These are phyloP conservation scores for Nymphalis polychloros DNA, from an alignment of 2,888 invertebrate genomes.

Conservation along the genomic window DNA sequence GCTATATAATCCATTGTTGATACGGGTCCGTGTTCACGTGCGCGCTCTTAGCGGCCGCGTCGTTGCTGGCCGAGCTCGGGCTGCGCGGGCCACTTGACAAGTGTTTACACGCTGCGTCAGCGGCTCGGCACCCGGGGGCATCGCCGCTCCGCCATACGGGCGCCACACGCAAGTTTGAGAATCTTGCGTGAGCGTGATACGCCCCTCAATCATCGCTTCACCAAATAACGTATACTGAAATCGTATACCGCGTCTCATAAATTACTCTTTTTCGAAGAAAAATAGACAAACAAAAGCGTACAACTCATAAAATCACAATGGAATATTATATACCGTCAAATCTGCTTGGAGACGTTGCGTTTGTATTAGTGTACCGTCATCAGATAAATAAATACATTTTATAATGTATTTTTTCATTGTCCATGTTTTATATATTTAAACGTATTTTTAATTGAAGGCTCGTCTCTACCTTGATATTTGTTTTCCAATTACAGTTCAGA, in stretches of 20 bases:
- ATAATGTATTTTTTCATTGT: too few relatives aligned
- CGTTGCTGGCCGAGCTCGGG: not conserved
- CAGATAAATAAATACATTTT: too few relatives aligned
- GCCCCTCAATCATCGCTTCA: not conserved
- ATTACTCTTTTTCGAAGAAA: not conserved
- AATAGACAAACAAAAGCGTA: not conserved
- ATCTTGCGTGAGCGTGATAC: not conserved
- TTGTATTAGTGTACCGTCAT: too few relatives aligned
- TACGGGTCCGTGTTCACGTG: not conserved
- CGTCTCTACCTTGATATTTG: too few relatives aligned
- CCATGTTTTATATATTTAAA: too few relatives aligned
- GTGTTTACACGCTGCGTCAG: conserved; percentile 8
- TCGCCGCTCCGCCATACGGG: conserved; percentile 18
- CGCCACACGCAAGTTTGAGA: conserved; percentile 22
- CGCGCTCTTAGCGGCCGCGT: not conserved
- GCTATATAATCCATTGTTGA: not conserved
- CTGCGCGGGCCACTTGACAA: conserved; percentile 3
- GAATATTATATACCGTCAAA: too few relatives aligned
- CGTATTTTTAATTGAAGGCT: too few relatives aligned
- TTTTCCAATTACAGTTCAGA: too few relatives aligned
- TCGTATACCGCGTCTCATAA: not conserved
- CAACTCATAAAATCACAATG: too few relatives aligned
- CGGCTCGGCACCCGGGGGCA: not conserved
- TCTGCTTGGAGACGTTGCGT: too few relatives aligned
- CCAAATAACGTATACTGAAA: not conserved